Conservation (phyloP, 2,797 vertebrate genomes). For the Falco naumanni region DNA sequence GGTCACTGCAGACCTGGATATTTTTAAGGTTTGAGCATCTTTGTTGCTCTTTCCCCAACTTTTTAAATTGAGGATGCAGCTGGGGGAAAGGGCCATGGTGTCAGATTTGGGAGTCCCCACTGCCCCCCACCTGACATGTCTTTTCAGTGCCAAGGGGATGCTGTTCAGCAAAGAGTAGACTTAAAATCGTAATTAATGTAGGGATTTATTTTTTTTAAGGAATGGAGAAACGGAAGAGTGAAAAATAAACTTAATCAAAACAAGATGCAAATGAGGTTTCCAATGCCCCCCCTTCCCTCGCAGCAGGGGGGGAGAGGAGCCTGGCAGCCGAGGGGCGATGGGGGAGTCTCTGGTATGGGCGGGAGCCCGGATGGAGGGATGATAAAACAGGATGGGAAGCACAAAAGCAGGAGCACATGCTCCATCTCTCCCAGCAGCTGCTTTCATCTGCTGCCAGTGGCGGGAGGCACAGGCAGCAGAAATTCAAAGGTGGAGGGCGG, state of each 20-base stretch:
- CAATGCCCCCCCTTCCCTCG: not conserved
- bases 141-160: not conserved
- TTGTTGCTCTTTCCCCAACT: not conserved
- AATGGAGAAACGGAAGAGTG: not conserved
- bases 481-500: not conserved
- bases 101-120: not conserved
- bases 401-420: not conserved
- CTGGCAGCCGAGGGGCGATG: fast-evolving
- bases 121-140: not conserved
- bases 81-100: not conserved
- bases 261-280: not conserved
- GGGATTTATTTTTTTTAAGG: not conserved
- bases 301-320: not conserved
- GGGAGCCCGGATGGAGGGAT: not conserved
- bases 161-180: not conserved
- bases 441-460: constrained; percentile 16
- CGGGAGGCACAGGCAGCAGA: not conserved
- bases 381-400: not conserved
- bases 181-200: not conserved
- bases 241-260: not conserved
- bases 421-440: not conserved
- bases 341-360: not conserved
- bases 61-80: fast-evolving
- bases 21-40: not conserved
- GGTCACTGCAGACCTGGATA: not conserved